phyloP scores from a whole-genome alignment of 2,888 invertebrate genomes.

The Pemphredon lugubris region DNA sequence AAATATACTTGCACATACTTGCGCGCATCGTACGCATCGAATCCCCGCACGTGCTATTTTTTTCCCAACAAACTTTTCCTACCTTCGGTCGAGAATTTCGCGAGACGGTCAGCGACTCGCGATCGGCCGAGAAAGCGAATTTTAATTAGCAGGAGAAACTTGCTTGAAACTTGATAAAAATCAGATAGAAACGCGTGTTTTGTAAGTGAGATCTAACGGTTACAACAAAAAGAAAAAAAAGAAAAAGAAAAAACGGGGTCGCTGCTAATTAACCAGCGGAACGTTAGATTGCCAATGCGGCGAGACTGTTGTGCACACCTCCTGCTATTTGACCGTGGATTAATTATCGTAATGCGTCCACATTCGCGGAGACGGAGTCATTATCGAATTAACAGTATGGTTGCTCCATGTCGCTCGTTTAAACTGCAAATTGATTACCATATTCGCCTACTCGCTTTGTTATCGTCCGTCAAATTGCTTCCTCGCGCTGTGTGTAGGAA shows the following conservation, averaged over 20 bases:
- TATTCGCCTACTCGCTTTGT: conserved; percentile 10
- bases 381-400: conserved; percentile 34
- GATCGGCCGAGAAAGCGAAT: conserved; percentile 41
- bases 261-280: conserved; percentile 41
- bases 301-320: conserved; percentile 10
- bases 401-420: too few species aligned
- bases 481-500: too few species aligned
- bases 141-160: conserved; percentile 46
- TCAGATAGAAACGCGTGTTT: conserved; percentile 35
- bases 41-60: too few species aligned
- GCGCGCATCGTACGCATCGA: not conserved
- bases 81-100: conserved; percentile 19
- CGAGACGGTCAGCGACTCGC: conserved; percentile 26
- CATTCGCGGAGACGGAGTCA: conserved; percentile 11
- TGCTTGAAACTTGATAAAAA: conserved; percentile 35
- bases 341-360: conserved; percentile 36
- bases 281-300: conserved; percentile 28
- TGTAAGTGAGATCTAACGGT: conserved; percentile 38
- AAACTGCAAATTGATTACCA: conserved; percentile 7
- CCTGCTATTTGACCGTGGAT: conserved; percentile 24
- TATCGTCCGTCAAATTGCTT: not conserved
- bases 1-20: not conserved
- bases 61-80: too few species aligned
- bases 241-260: conserved; percentile 42
- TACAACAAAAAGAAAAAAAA: too few species aligned